These are phyloP conservation scores for Catajapyx aquilonaris DNA, from an alignment of 1,140 invertebrate species.

Conservation along the genomic window DNA sequence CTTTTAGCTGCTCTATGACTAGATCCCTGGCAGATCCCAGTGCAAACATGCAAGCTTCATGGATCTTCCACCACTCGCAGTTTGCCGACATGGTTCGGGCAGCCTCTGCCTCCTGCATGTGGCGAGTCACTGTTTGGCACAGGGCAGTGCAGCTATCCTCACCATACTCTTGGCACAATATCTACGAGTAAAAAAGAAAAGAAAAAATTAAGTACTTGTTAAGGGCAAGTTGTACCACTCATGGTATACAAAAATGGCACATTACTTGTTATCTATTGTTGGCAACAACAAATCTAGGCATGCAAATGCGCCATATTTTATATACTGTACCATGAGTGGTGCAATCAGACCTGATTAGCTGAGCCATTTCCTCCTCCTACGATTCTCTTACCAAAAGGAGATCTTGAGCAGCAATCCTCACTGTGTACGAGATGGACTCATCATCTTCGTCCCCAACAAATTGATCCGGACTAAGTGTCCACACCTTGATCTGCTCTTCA, in stretches of 20 bases:
- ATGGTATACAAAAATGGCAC: no score
- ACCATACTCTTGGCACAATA: conserved; percentile 37
- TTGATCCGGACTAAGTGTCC: conserved; percentile 45
- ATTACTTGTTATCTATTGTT: no score
- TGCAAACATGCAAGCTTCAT: conserved; percentile 48
- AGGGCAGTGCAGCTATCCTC: conserved; percentile 34
- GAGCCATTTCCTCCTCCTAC: no score
- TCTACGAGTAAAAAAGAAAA: conserved; percentile 19
- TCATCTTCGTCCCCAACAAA: conserved; percentile 64
- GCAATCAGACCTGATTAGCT: no score
- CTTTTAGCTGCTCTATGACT: conserved; percentile 30
- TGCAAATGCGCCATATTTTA: no score
- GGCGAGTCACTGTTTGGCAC: conserved; percentile 36
- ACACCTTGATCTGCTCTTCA: conserved; percentile 43
- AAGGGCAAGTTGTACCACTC: conserved; percentile 6
- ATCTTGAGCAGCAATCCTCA: conserved; percentile 54
- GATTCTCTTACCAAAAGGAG: conserved; percentile 36
- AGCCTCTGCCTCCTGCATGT: conserved; percentile 33
- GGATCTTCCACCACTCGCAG: conserved; percentile 49
- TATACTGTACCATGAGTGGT: no score
- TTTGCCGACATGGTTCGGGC: conserved; percentile 26
- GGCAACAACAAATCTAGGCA: no score
- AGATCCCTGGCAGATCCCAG: conserved; percentile 31
- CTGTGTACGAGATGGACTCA: conserved; percentile 40
- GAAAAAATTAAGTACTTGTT: conserved; percentile 5